phyloP scores from a whole-genome alignment of 1,140 invertebrate genomes.

The Heliothis virescens region DNA sequence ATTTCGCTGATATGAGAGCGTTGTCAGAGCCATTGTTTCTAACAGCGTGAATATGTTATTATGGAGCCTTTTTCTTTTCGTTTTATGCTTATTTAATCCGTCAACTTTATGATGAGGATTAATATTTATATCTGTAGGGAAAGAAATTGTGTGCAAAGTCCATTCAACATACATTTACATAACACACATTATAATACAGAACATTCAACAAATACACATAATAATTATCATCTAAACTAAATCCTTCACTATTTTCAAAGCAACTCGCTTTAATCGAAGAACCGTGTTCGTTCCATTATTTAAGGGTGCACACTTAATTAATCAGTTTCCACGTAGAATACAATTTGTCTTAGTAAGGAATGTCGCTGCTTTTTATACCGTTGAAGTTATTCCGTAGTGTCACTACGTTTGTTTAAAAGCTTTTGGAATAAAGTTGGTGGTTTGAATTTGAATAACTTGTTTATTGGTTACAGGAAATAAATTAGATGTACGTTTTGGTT shows the following conservation, averaged over 20 bases:
- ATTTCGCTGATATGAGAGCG: neutral
- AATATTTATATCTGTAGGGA: too few relatives aligned
- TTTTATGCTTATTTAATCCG: too few relatives aligned
- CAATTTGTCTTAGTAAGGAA: constrained; percentile 36
- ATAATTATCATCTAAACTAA: constrained; percentile 29
- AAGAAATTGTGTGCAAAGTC: too few relatives aligned
- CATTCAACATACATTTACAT: too few relatives aligned
- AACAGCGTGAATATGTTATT: neutral
- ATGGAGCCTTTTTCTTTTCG: too few relatives aligned
- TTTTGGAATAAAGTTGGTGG: neutral
- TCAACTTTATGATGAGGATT: too few relatives aligned
- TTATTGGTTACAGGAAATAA: neutral
- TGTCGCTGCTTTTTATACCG: constrained; percentile 18
- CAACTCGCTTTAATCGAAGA: constrained; percentile 19
- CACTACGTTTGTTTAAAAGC: constrained; percentile 5
- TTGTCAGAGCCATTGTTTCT: neutral
- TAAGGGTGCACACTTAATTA: constrained; percentile 24
- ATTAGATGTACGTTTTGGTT: too few relatives aligned
- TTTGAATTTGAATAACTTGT: neutral
- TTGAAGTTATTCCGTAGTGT: neutral
- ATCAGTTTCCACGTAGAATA: constrained; percentile 9
- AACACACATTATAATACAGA: too few relatives aligned
- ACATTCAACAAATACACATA: neutral
- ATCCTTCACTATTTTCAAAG: constrained; percentile 19
- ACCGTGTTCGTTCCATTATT: constrained; percentile 28